phyloP scores from a whole-genome alignment of 1,140 invertebrate genomes.

The Phthorimaea operculella region DNA sequence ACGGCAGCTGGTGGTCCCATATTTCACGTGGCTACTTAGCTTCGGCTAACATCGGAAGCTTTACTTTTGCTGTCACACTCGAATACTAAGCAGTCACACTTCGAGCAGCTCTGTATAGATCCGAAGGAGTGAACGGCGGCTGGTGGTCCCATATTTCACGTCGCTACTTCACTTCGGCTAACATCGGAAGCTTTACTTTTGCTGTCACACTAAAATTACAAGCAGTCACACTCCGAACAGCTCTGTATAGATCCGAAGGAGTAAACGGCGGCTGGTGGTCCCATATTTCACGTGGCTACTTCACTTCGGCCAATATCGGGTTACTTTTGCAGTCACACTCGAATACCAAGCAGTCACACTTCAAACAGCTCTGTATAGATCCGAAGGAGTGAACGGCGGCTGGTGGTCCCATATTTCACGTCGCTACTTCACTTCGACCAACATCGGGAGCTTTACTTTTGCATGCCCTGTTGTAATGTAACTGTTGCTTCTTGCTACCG shows the following conservation, averaged over 20 bases:
- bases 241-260: conserved; percentile 18
- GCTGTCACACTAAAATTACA: no score
- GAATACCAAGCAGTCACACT: neutral
- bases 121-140: conserved; percentile 23
- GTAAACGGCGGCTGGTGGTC: conserved; percentile 37
- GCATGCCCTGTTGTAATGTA: neutral
- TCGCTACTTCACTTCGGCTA: neutral
- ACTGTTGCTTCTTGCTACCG: neutral
- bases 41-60: neutral
- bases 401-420: conserved; percentile 1
- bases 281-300: conserved; percentile 37
- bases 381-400: neutral
- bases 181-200: neutral
- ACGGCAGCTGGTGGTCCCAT: neutral
- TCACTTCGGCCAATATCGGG: neutral
- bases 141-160: conserved; percentile 50
- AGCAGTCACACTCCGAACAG: no score
- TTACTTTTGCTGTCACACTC: no score
- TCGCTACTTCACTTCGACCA: neutral
- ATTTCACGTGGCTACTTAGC: neutral
- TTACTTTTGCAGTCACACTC: neutral
- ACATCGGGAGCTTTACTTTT: neutral
- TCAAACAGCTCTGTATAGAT: neutral
- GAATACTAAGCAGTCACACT: no score
- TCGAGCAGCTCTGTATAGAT: conserved; percentile 24